Evolutionary conservation across 2,888 invertebrate species (phyloP), one percentile per base, ranked within the genome.

Genomic region (Pheosia tremula): DNA sequence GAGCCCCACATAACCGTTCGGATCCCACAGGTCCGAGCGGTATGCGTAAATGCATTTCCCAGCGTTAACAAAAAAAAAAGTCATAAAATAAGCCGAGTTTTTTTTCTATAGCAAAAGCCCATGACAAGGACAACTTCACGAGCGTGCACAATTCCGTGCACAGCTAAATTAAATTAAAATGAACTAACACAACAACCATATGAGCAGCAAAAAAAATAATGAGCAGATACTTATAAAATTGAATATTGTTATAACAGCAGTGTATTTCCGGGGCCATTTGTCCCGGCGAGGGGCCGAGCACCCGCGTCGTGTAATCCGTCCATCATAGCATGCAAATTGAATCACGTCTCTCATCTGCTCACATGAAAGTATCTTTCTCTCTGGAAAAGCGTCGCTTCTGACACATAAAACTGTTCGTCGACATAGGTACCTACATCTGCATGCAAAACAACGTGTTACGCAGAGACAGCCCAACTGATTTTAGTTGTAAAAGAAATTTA

Each of bases 261-360:
- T 77, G 71, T 67, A 72, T 75, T 74, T 74, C 69, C 71, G 63
- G 66, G 63, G 73, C 75, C 70, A 77, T 80, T 78, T 79, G 77
- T 73, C 72, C 63, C 69, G 70, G 77, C 76, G 79, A 83, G 80
- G 75, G 77, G 78, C 78, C 80, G 78, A 79, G 74, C 75, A 71
- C 77, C 80, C 79, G 74, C 76, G 74, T 74, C 80, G 77, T 77
- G 86, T 91, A 89, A 91, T 91, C 88, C 88, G 86, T 89, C 89
- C 87, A 88, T 90, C 89, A 88, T 81, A 81, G 77, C 84, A 90
- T 90, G 89, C 85, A 92, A 91, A 92, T 92, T 90, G 88, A 91
- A 91, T 89, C 91, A 91, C 91, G 91, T 88, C 87, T 86, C 83
- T 87, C 90, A 89, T 90, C 87, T 85, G 85, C 83, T 82, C 83